Conservation (phyloP, 2,797 vertebrate genomes). For the Cephalopachus bancanus region DNA sequence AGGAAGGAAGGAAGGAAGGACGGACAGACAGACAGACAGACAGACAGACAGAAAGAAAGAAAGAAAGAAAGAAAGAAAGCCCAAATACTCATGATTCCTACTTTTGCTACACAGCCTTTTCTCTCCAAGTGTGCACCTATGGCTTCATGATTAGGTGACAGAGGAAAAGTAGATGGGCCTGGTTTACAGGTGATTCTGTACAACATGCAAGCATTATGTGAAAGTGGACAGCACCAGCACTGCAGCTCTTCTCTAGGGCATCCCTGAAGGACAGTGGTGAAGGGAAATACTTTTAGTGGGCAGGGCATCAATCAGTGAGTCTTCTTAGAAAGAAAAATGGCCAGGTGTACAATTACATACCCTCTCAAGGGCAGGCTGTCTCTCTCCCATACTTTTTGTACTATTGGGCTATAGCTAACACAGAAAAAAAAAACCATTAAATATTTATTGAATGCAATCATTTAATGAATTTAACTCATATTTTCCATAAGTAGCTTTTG, state of each 20-base stretch:
- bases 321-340: not conserved
- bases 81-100: not conserved
- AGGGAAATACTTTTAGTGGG: not conserved
- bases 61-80: too few species aligned
- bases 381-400: not conserved
- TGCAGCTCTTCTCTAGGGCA: not conserved
- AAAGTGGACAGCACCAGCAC: not conserved
- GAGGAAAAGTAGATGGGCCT: not conserved
- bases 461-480: not conserved
- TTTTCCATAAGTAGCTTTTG: not conserved
- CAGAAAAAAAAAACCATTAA: not conserved
- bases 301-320: not conserved
- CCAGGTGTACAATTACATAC: not conserved
- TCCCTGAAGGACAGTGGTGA: not conserved
- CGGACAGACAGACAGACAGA: too few species aligned
- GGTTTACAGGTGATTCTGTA: not conserved
- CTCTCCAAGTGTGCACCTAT: not conserved
- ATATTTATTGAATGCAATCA: not conserved
- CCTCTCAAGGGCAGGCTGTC: not conserved
- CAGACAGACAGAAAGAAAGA: too few species aligned
- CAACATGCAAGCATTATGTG: not conserved
- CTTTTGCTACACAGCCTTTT: not conserved
- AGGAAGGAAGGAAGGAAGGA: too few species aligned
- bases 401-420: not conserved
- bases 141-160: not conserved